These are phyloP conservation scores for Melolontha melolontha DNA, from an alignment of 2,888 invertebrate genomes.

Conservation along the genomic window DNA sequence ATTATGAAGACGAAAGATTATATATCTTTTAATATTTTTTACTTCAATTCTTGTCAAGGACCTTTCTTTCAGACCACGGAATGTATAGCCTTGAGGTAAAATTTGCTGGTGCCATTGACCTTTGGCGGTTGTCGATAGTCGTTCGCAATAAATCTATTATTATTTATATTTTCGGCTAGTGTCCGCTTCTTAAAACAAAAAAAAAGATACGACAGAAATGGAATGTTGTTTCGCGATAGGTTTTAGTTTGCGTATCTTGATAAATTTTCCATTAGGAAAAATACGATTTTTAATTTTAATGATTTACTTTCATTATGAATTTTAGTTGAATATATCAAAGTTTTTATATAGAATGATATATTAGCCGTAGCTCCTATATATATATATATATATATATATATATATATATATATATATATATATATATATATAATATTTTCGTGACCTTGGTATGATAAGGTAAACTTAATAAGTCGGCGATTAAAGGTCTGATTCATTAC, in stretches of 20 bases:
- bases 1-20: neutral
- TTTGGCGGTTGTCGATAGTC: constrained; percentile 26
- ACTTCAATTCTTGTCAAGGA: constrained; percentile 27
- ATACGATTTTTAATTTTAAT: too few species aligned
- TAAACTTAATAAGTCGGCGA: too few species aligned
- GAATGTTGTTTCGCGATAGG: constrained; percentile 3
- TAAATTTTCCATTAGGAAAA: neutral
- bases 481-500: too few species aligned
- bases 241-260: neutral
- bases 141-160: constrained; percentile 36
- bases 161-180: constrained; percentile 32
- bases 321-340: too few species aligned
- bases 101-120: constrained; percentile 39
- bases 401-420: too few species aligned
- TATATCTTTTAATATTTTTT: constrained; percentile 24
- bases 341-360: too few species aligned
- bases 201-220: constrained; percentile 2
- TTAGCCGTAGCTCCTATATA: too few species aligned
- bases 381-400: too few species aligned
- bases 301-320: too few species aligned
- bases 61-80: constrained; percentile 24
- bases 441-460: too few species aligned
- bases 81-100: constrained; percentile 40
- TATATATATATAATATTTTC: too few species aligned
- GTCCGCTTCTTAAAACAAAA: constrained; percentile 12